These are phyloP conservation scores for Antennarius striatus DNA, from an alignment of 2,113 vertebrate genomes.

Conservation along the genomic window DNA sequence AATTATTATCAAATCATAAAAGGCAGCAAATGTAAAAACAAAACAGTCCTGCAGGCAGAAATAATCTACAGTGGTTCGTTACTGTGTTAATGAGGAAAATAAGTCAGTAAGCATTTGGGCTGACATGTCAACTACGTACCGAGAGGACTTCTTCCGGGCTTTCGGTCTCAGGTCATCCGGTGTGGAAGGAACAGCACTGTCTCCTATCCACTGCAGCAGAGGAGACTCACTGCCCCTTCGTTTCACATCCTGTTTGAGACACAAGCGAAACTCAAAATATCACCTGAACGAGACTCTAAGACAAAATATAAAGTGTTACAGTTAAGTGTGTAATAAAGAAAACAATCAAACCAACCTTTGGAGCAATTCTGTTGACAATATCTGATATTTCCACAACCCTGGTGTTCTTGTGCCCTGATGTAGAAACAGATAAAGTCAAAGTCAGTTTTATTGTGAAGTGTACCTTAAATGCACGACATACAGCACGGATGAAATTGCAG, in stretches of 20 bases:
- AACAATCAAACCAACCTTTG: slow-evolving; percentile 82
- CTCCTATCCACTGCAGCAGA: slow-evolving; percentile 91
- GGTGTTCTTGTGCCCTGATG: slow-evolving; percentile 61
- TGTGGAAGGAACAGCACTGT: slow-evolving; percentile 85
- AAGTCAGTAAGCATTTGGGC: background rate
- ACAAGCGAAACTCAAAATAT: background rate
- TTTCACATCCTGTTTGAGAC: slow-evolving; percentile 78
- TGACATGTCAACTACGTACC: slow-evolving; percentile 67
- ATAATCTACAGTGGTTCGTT: background rate
- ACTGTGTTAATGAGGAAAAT: no score
- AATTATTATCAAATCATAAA: background rate
- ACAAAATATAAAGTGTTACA: no score
- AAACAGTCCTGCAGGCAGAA: background rate
- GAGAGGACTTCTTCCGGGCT: slow-evolving; percentile 75
- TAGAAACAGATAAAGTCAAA: slow-evolving; percentile 55
- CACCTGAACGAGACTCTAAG: background rate
- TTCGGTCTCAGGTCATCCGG: slow-evolving; percentile 78
- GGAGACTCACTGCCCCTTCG: slow-evolving; percentile 71
- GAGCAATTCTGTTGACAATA: slow-evolving; percentile 92
- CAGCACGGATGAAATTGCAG: no score
- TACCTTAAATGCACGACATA: no score
- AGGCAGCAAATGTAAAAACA: background rate
- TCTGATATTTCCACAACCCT: slow-evolving; percentile 89
- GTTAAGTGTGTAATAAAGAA: no score
- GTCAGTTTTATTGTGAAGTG: no score